Conservation (phyloP, 2,113 vertebrate species). For the Lamprotornis superbus region DNA sequence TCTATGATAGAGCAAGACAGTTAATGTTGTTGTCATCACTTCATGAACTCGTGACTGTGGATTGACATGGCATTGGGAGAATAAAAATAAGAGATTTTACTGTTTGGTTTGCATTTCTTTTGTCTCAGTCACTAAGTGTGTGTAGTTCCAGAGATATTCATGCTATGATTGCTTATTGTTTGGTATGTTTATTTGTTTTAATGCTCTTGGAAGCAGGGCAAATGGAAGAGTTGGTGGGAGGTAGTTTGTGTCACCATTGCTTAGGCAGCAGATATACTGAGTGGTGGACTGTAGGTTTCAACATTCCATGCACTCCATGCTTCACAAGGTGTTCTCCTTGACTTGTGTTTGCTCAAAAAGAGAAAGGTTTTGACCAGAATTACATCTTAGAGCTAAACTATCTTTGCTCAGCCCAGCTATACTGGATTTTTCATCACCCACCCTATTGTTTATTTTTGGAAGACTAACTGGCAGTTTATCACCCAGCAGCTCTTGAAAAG, state of each 20-base stretch:
- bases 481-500: neutral
- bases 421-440: neutral
- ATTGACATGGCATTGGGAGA: neutral
- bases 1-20: neutral
- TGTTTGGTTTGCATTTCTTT: neutral
- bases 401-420: neutral
- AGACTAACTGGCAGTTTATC: neutral
- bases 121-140: neutral
- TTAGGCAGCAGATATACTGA: neutral
- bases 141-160: neutral
- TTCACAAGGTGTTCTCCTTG: neutral
- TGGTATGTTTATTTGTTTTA: constrained; percentile 1
- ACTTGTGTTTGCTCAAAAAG: neutral
- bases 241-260: neutral
- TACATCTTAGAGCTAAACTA: neutral
- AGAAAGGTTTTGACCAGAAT: neutral
- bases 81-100: neutral
- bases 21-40: neutral
- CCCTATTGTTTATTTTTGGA: neutral
- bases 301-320: neutral
- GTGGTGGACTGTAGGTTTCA: neutral
- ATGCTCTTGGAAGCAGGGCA: neutral
- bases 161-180: neutral
- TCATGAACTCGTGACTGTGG: neutral
- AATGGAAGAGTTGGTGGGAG: neutral